These are phyloP conservation scores for Temnothorax rugatulus DNA, from an alignment of 2,888 invertebrate genomes.

Conservation along the genomic window DNA sequence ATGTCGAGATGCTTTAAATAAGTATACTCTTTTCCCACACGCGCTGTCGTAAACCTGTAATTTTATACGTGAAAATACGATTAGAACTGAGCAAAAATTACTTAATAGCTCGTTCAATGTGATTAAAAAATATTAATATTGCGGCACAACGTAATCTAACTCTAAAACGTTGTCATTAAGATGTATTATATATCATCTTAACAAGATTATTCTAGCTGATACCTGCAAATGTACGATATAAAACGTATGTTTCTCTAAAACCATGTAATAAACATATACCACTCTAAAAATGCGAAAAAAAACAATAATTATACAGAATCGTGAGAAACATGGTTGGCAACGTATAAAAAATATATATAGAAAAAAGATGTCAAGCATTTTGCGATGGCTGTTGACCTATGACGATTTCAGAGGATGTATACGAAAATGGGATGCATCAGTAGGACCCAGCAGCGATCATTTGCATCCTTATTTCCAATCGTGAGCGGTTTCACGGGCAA, in stretches of 20 bases:
- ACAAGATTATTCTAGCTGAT: slow-evolving; percentile 27
- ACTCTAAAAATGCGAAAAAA: not conserved
- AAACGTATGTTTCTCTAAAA: not conserved
- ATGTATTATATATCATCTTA: slow-evolving; percentile 13
- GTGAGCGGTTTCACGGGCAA: slow-evolving; percentile 80
- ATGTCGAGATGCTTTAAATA: slow-evolving; percentile 37
- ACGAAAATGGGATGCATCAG: not conserved
- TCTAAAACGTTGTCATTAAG: slow-evolving; percentile 6
- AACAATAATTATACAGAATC: not conserved
- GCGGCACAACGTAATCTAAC: slow-evolving; percentile 9
- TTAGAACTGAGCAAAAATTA: slow-evolving; percentile 12
- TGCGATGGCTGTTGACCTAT: not conserved
- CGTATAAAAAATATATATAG: not conserved
- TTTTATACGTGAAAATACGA: slow-evolving; percentile 10
- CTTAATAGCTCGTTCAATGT: slow-evolving; percentile 36
- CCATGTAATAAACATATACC: not conserved
- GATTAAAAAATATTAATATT: slow-evolving; percentile 18
- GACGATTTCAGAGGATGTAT: not conserved
- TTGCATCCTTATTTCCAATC: slow-evolving; percentile 81
- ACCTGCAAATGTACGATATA: not conserved
- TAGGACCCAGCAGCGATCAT: slow-evolving; percentile 63
- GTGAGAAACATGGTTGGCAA: not conserved
- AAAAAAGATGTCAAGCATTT: not conserved
- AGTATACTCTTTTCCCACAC: slow-evolving; percentile 18
- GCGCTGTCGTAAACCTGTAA: slow-evolving; percentile 25